Base-by-base conservation (phyloP, 2,797 vertebrate genomes). In the Gorsachius magnificus region DNA sequence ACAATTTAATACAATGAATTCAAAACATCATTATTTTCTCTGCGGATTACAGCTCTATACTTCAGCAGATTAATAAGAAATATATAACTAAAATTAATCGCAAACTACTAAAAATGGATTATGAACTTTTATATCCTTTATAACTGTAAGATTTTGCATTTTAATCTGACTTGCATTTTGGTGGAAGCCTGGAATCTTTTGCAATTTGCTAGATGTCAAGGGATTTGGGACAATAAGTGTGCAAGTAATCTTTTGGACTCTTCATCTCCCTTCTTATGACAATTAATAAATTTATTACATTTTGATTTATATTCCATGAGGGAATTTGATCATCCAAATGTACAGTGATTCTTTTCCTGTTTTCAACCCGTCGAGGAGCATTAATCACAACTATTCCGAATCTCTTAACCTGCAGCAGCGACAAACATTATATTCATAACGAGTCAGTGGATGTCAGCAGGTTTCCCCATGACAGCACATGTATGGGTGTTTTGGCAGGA, bases 141-240 rank as follows among this genome's bases (percentile, higher is more conserved):
- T 43, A 79, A 84, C 16, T 51, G 29, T 41, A 79, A 75, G 26
- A 7, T 63, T 92, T 85, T 71, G 70, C 61, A 75, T 82, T 89
- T 92, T 88, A 83, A 85, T 90, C 68, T 85, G 50, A 46, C 45
- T 83, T 71, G 29, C 33, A 76, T 88, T 94, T 83, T 92, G 63
- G 48, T 76, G 46, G 68, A 90, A 85, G 41, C 33, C 50, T 66
- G 8, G 45, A 85, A 66, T 85, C 71, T 83, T 88, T 54, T 68
- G 63, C 79, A 79, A 64, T 85, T 90, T 92, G 26, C 48, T 74
- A 76, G 29, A 36, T 21, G 20, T 64, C 79, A 88, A 71, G 48
- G 43, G 66, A 76, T 93, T 88, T 91, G 51, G 45, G 33, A 70
- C 48, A 66, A 10, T 53, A 89, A 93, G 29, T 76, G 68, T 65